Conservation (phyloP, 1,140 invertebrate genomes). For the Nebria ingens region DNA sequence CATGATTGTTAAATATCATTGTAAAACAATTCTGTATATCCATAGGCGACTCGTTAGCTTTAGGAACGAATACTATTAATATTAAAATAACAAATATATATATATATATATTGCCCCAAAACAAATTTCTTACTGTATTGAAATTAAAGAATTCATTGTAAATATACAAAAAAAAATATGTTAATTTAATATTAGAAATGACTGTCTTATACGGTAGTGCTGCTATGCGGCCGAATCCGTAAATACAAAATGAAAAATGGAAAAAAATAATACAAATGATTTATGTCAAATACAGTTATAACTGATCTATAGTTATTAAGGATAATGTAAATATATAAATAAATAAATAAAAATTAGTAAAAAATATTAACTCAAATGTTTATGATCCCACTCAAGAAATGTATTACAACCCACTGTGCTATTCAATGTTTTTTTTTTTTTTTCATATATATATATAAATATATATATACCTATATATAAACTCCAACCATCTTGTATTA, state of each 20-base stretch:
- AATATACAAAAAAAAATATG: not conserved
- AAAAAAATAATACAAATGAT: not conserved
- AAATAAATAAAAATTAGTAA: slow-evolving; percentile 4
- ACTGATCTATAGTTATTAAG: not conserved
- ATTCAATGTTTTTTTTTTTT: too few relatives aligned
- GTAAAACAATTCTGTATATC: not conserved
- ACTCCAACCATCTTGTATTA: too few relatives aligned
- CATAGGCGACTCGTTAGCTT: not conserved
- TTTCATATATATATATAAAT: too few relatives aligned
- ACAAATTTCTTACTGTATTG: not conserved
- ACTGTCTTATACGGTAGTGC: not conserved
- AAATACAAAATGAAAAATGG: not conserved
- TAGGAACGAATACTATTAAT: not conserved
- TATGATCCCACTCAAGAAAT: not conserved
- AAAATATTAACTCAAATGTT: not conserved
- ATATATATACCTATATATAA: too few relatives aligned
- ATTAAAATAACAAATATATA: not conserved
- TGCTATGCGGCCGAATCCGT: not conserved
- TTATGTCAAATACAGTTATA: not conserved
- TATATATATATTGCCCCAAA: not conserved
- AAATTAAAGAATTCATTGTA: not conserved
- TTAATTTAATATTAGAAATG: not conserved
- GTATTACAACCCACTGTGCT: too few relatives aligned
- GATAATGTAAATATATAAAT: not conserved
- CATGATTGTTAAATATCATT: not conserved